phyloP scores from a whole-genome alignment of 2,113 vertebrate species.

The Greenwoodochromis staneri region DNA sequence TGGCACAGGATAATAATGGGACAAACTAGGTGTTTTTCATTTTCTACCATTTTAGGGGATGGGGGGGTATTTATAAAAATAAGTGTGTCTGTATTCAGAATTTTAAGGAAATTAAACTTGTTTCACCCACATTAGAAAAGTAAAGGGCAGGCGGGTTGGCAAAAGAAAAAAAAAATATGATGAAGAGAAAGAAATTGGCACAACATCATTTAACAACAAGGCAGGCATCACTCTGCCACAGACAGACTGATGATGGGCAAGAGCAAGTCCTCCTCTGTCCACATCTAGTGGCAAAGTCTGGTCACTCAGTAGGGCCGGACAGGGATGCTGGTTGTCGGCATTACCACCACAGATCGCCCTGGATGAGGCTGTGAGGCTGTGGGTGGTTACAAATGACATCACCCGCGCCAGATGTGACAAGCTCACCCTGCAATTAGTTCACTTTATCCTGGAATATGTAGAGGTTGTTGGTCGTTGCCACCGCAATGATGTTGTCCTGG shows the following conservation, averaged over 20 bases:
- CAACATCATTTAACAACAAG: constrained; percentile 62
- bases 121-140: constrained; percentile 11
- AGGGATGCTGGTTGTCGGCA: constrained; percentile 26
- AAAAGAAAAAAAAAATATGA: background rate
- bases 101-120: constrained; percentile 38
- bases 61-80: constrained; percentile 47
- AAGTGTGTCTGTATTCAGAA: constrained; percentile 42
- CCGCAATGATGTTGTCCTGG: constrained; percentile 96
- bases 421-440: constrained; percentile 73
- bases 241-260: constrained; percentile 35
- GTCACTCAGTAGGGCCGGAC: constrained; percentile 24
- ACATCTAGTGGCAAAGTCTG: constrained; percentile 53
- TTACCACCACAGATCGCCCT: constrained; percentile 19
- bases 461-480: constrained; percentile 99
- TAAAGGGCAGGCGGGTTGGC: constrained; percentile 21
- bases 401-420: background rate
- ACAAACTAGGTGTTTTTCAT: constrained; percentile 15
- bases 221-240: constrained; percentile 53
- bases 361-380: constrained; percentile 12
- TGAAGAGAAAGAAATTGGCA: constrained; percentile 55
- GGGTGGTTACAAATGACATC: background rate
- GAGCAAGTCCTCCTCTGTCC: constrained; percentile 49
- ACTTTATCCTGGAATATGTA: constrained; percentile 99
- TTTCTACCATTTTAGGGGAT: constrained; percentile 10
- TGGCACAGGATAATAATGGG: constrained; percentile 46